A percentile compares a stretch with the other conserved stretches of the same genome.
phyloP scores from a whole-genome alignment of 1,140 invertebrate genomes.

The Drosophila punjabiensis region DNA sequence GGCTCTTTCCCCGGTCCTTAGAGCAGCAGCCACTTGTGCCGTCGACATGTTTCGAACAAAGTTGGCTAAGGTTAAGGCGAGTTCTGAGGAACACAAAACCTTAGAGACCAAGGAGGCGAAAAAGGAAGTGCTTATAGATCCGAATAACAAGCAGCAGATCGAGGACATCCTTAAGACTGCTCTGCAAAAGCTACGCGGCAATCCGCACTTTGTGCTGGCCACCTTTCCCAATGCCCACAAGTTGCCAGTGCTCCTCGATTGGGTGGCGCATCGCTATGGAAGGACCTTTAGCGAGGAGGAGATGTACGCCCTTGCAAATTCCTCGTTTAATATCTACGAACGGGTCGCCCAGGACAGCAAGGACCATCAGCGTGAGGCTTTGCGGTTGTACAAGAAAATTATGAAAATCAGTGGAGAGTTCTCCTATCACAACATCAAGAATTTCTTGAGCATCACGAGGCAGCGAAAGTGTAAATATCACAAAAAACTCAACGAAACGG shows the following conservation, averaged over 20 bases:
- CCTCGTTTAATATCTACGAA: conserved; percentile 9
- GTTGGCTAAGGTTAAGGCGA: background rate
- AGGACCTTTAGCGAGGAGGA: conserved; percentile 45
- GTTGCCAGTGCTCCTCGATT: conserved; percentile 64
- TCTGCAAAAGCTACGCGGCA: conserved; percentile 33
- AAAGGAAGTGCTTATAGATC: conserved; percentile 49
- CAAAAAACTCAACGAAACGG: conserved; percentile 31
- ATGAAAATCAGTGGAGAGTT: no score
- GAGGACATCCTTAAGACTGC: conserved; percentile 55
- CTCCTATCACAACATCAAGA: background rate
- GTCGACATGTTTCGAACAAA: background rate
- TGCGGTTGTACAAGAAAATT: background rate
- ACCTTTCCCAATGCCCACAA: conserved; percentile 73
- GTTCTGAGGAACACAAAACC: background rate
- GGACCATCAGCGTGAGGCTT: no score
- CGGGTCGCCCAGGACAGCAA: background rate
- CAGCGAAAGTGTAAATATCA: conserved; percentile 9
- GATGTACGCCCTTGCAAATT: conserved; percentile 8
- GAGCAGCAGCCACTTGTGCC: conserved; percentile 31
- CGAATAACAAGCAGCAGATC: conserved; percentile 51
- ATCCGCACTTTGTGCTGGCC: conserved; percentile 70
- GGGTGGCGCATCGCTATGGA: conserved; percentile 68
- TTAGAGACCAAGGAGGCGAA: background rate
- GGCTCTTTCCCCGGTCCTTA: background rate
- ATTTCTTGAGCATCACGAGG: background rate